A percentile compares a stretch with the other conserved stretches of the same genome.
phyloP scores from a whole-genome alignment of 2,888 invertebrate species.

The Protodeltote pygarga region DNA sequence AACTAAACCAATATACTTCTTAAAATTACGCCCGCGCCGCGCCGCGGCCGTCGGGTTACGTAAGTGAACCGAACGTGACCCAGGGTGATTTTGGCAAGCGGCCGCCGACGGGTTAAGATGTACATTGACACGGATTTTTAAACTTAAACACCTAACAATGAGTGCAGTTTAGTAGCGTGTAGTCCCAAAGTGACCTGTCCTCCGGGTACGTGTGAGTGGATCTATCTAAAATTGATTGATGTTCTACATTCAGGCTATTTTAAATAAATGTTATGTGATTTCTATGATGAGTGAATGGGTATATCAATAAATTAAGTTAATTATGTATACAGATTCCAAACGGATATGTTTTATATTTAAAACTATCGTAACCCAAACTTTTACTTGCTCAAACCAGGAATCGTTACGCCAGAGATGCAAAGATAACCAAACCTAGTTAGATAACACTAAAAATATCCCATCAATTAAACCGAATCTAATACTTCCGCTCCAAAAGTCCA shows the following conservation, averaged over 20 bases:
- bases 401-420: slow-evolving; percentile 12
- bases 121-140: slow-evolving; percentile 51
- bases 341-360: background rate
- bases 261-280: too few relatives aligned
- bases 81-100: slow-evolving; percentile 67
- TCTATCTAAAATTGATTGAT: slow-evolving; percentile 27
- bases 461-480: slow-evolving; percentile 51
- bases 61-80: slow-evolving; percentile 74
- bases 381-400: background rate
- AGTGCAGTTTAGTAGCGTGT: slow-evolving; percentile 40
- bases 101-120: slow-evolving; percentile 55
- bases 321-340: background rate
- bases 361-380: background rate
- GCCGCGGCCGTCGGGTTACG: slow-evolving; percentile 61
- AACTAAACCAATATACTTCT: slow-evolving; percentile 83
- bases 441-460: slow-evolving; percentile 40
- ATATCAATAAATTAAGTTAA: too few relatives aligned
- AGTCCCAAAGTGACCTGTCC: slow-evolving; percentile 36
- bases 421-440: slow-evolving; percentile 23
- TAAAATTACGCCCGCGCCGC: slow-evolving; percentile 68
- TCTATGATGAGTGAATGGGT: too few relatives aligned
- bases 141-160: slow-evolving; percentile 35
- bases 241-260: slow-evolving; percentile 18
- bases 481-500: slow-evolving; percentile 46
- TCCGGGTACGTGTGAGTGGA: slow-evolving; percentile 12